These are phyloP conservation scores for Caenorhabditis sp. DNA, from an alignment of 2,888 invertebrate genomes.

Conservation along the genomic window DNA sequence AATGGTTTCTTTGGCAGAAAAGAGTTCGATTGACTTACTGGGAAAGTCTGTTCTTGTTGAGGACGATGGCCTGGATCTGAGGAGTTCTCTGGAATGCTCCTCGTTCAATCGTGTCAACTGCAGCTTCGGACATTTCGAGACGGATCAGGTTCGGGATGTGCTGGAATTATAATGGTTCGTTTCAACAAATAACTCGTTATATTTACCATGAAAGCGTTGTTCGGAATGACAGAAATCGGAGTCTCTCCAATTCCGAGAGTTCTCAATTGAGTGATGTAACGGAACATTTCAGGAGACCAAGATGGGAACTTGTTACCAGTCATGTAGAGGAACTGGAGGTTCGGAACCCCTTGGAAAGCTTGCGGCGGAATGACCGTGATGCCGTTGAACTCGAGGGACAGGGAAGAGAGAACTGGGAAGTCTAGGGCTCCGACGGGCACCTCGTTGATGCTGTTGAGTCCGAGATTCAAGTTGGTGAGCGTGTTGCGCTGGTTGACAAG, in stretches of 20 bases:
- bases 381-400: conserved; percentile 83
- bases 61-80: conserved; percentile 82
- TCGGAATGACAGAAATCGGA: conserved; percentile 82
- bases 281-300: conserved; percentile 83
- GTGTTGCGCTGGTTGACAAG: conserved; percentile 77
- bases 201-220: conserved; percentile 80
- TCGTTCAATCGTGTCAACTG: conserved; percentile 81
- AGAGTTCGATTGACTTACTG: too few species aligned
- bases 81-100: conserved; percentile 82
- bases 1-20: too few species aligned
- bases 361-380: conserved; percentile 81
- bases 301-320: conserved; percentile 83
- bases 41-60: conserved; percentile 82
- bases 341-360: conserved; percentile 81
- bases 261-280: conserved; percentile 78
- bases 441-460: conserved; percentile 79
- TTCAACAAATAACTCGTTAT: neutral
- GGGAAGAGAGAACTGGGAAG: conserved; percentile 81
- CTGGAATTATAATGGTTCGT: conserved; percentile 62
- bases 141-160: conserved; percentile 82
- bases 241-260: conserved; percentile 83
- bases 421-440: conserved; percentile 82
- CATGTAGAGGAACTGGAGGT: conserved; percentile 82
- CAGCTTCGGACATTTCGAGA: conserved; percentile 83
- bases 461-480: conserved; percentile 82